These are phyloP conservation scores for Bubalus kerabau DNA, from an alignment of 2,113 vertebrate genomes.

Conservation along the genomic window DNA sequence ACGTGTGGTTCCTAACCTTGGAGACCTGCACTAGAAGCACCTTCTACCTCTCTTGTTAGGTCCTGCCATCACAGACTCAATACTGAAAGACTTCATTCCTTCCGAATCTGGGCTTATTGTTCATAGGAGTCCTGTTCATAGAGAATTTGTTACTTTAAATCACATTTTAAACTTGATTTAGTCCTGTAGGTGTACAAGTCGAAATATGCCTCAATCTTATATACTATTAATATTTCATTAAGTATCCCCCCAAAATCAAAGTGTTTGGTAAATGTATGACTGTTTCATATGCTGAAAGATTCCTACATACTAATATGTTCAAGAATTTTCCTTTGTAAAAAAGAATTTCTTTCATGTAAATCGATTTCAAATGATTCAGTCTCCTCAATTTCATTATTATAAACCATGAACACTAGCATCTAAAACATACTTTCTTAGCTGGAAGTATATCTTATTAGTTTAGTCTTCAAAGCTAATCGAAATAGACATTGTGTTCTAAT, in stretches of 20 bases:
- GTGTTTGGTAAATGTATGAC: not conserved
- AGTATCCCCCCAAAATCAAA: not conserved
- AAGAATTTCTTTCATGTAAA: not conserved
- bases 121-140: not conserved
- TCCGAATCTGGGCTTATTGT: not conserved
- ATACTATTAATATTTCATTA: not conserved
- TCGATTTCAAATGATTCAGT: not conserved
- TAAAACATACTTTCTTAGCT: conserved; percentile 39
- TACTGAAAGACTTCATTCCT: not conserved
- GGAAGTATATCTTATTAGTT: conserved; percentile 29
- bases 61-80: not conserved
- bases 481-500: conserved; percentile 48
- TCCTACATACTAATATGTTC: not conserved
- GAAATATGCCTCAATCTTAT: not conserved
- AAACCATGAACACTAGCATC: not conserved
- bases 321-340: not conserved
- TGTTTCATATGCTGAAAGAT: not conserved
- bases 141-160: not conserved
- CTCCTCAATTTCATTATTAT: conserved; percentile 42
- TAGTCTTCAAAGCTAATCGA: conserved; percentile 25
- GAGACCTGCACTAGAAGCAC: not conserved
- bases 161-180: not conserved
- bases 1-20: not conserved
- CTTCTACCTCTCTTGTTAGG: not conserved
- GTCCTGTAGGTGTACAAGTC: not conserved